These are phyloP conservation scores for Triplophysa siluroides DNA, from an alignment of 2,113 vertebrate species.

Conservation along the genomic window DNA sequence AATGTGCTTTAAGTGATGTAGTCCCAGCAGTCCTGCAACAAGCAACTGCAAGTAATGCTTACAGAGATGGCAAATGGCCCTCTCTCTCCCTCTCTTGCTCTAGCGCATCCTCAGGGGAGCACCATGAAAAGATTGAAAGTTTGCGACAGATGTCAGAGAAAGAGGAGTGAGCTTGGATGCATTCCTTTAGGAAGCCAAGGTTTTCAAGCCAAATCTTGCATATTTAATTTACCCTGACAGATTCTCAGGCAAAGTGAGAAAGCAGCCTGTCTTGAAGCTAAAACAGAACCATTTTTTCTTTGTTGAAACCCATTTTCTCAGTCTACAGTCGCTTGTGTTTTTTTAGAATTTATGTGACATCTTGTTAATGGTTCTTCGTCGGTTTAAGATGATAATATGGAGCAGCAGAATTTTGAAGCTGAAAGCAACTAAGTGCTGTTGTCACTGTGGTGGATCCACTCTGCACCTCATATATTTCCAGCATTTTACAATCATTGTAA, in stretches of 20 bases:
- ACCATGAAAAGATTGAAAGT: constrained; percentile 61
- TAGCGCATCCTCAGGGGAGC: constrained; percentile 51
- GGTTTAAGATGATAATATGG: neutral
- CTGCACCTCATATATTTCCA: neutral
- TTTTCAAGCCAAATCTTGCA: constrained; percentile 63
- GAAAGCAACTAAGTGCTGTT: constrained; percentile 5
- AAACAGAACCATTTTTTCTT: neutral
- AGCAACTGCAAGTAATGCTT: constrained; percentile 48
- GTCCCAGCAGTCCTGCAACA: constrained; percentile 52
- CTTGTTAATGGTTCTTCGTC: neutral
- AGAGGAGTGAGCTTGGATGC: constrained; percentile 55
- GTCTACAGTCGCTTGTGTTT: constrained; percentile 15
- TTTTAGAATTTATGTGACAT: neutral
- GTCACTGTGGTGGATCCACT: neutral
- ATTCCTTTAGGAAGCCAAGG: constrained; percentile 60
- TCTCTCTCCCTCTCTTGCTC: neutral
- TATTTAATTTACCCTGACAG: constrained; percentile 65
- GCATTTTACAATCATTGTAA: constrained; percentile 5
- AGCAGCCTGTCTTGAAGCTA: constrained; percentile 29
- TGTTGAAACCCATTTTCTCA: constrained; percentile 8
- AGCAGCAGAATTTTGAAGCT: neutral
- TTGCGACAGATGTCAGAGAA: constrained; percentile 64
- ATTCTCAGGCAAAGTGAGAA: constrained; percentile 47
- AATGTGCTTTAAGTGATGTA: constrained; percentile 43
- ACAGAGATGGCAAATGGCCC: constrained; percentile 33